These are phyloP conservation scores for Pogonocherus hispidulus DNA, from an alignment of 2,888 invertebrate species.

Conservation along the genomic window DNA sequence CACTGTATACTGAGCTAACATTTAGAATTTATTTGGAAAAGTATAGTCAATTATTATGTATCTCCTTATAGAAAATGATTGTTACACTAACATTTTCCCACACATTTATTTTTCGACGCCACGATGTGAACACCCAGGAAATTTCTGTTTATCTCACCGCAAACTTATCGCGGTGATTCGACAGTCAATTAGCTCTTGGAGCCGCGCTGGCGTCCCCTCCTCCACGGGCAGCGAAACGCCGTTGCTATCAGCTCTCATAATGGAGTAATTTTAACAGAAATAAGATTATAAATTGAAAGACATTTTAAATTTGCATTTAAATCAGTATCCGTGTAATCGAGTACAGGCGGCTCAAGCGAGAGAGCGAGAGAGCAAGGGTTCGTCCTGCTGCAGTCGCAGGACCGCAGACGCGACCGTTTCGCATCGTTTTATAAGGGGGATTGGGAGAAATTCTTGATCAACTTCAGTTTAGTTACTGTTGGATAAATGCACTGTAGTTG, in stretches of 20 bases:
- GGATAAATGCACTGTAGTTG: too few relatives aligned
- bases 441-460: too few relatives aligned
- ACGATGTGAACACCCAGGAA: too few relatives aligned
- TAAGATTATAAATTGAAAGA: slow-evolving; percentile 69
- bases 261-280: slow-evolving; percentile 68
- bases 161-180: slow-evolving; percentile 32
- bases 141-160: slow-evolving; percentile 21
- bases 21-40: too few relatives aligned
- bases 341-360: slow-evolving; percentile 30
- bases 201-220: slow-evolving; percentile 21
- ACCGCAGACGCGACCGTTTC: not conserved
- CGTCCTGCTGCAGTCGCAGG: slow-evolving; percentile 70
- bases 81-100: too few relatives aligned
- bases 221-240: slow-evolving; percentile 46
- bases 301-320: slow-evolving; percentile 69
- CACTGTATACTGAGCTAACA: too few relatives aligned
- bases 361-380: not conserved
- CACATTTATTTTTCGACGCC: too few relatives aligned
- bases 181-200: slow-evolving; percentile 41
- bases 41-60: too few relatives aligned
- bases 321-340: slow-evolving; percentile 67
- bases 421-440: too few relatives aligned
- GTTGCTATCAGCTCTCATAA: slow-evolving; percentile 63
- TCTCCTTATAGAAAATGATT: too few relatives aligned
- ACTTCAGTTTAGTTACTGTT: too few relatives aligned